Evolutionary conservation across 1,140 invertebrate species (phyloP).

Genomic region (Babylonia areolata): DNA sequence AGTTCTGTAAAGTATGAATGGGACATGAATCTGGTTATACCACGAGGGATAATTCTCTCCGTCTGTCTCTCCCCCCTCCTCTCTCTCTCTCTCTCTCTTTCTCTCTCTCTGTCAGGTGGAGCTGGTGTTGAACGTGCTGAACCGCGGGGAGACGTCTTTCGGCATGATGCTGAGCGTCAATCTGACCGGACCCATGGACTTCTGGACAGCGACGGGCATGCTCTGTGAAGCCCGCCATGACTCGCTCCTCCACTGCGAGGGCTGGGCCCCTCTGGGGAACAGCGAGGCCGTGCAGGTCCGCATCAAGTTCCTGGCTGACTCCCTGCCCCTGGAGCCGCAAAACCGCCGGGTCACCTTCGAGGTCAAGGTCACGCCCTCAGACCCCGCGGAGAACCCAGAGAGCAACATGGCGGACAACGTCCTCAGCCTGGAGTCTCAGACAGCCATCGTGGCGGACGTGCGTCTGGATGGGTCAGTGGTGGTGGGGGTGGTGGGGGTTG

Average conservation of each 20-base stretch:
- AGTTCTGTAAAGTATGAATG: too few species aligned
- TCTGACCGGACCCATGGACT: background rate
- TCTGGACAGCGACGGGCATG: background rate
- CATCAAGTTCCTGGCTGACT: constrained; percentile 18
- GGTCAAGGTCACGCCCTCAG: background rate
- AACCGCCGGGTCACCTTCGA: background rate
- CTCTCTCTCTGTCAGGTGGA: background rate
- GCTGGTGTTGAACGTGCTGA: constrained; percentile 74
- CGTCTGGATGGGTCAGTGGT: background rate
- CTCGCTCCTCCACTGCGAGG: background rate
- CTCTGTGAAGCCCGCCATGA: background rate
- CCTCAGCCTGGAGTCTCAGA: background rate
- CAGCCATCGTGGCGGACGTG: background rate
- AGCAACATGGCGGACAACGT: background rate
- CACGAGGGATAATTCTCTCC: too few species aligned
- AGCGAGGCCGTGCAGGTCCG: background rate
- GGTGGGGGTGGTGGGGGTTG: too few species aligned
- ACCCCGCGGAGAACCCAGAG: background rate
- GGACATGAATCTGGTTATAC: too few species aligned
- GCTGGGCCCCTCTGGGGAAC: background rate
- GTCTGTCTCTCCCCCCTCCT: background rate
- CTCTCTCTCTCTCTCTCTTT: background rate
- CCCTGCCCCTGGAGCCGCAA: background rate
- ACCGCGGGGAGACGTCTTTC: constrained; percentile 24
- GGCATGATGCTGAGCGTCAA: background rate